Evolutionary conservation across 2,113 vertebrate species (phyloP).

Genomic region (Catharus bicknelli): DNA sequence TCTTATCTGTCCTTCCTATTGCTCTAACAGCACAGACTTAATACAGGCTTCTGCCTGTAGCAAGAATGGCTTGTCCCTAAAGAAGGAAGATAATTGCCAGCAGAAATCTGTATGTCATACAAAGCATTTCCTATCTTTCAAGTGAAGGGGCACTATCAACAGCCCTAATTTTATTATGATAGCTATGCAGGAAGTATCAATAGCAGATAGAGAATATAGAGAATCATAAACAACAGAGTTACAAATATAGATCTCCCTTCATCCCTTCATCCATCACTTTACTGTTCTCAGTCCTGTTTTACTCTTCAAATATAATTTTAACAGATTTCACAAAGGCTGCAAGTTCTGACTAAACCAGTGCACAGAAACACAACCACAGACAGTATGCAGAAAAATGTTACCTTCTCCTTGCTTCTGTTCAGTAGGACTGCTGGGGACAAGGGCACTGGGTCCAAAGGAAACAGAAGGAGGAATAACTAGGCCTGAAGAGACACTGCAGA

Average conservation of each 20-base stretch:
- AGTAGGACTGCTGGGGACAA: conserved; percentile 91
- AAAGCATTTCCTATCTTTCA: not conserved
- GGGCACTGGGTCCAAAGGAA: conserved; percentile 72
- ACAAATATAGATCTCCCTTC: not conserved
- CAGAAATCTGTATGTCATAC: not conserved
- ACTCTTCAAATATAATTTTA: not conserved
- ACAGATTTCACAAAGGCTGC: not conserved
- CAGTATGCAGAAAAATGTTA: conserved; percentile 1
- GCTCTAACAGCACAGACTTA: not conserved
- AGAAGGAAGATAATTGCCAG: not conserved
- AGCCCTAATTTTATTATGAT: not conserved
- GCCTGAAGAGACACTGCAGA: conserved; percentile 82
- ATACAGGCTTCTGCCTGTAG: not conserved
- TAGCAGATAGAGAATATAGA: not conserved
- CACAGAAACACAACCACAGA: not conserved
- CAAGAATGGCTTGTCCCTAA: not conserved
- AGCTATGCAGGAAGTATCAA: not conserved
- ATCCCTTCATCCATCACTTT: not conserved
- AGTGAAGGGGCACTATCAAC: not conserved
- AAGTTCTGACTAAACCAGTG: not conserved
- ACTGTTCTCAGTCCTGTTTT: not conserved
- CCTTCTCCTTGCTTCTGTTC: conserved; percentile 75
- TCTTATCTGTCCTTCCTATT: not conserved
- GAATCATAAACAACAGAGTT: not conserved
- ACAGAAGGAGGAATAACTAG: conserved; percentile 78